Percentiles rank a stretch among this genome's conserved stretches.
phyloP scores from a whole-genome alignment of 2,888 invertebrate species.

The Stenodera caucasica region DNA sequence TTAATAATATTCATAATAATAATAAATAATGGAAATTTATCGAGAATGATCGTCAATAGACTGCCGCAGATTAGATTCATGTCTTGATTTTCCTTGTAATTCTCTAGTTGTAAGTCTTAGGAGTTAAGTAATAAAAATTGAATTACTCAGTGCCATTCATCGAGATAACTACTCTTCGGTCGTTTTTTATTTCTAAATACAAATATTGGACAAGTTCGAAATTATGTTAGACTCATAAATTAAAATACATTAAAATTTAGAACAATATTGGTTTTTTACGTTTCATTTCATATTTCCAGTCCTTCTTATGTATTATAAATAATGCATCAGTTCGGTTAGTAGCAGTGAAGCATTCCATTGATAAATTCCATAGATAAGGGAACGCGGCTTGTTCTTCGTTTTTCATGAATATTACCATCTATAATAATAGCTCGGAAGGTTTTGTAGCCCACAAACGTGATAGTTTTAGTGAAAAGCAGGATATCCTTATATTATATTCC shows the following conservation, averaged over 20 bases:
- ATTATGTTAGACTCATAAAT: neutral
- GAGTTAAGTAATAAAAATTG: slow-evolving; percentile 13
- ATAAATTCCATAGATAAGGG: slow-evolving; percentile 18
- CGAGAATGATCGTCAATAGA: slow-evolving; percentile 14
- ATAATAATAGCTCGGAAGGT: slow-evolving; percentile 11
- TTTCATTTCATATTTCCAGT: neutral
- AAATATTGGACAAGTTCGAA: neutral
- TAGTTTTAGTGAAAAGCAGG: neutral
- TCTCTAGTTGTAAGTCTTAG: slow-evolving; percentile 17
- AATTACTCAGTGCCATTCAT: slow-evolving; percentile 23
- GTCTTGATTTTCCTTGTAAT: slow-evolving; percentile 18
- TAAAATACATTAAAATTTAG: neutral
- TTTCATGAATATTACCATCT: slow-evolving; percentile 22
- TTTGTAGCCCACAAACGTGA: slow-evolving; percentile 16
- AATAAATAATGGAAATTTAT: neutral
- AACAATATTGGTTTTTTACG: neutral
- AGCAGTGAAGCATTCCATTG: slow-evolving; percentile 16
- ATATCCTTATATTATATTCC: neutral
- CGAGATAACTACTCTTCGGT: neutral
- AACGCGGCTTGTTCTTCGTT: neutral
- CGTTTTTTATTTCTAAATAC: neutral
- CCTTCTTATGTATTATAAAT: neutral
- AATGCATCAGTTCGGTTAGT: neutral
- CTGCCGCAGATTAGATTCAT: slow-evolving; percentile 23
- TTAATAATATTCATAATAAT: neutral